Evolutionary conservation across 2,113 vertebrate genomes (phyloP).

Genomic region (Taurulus bubalis): DNA sequence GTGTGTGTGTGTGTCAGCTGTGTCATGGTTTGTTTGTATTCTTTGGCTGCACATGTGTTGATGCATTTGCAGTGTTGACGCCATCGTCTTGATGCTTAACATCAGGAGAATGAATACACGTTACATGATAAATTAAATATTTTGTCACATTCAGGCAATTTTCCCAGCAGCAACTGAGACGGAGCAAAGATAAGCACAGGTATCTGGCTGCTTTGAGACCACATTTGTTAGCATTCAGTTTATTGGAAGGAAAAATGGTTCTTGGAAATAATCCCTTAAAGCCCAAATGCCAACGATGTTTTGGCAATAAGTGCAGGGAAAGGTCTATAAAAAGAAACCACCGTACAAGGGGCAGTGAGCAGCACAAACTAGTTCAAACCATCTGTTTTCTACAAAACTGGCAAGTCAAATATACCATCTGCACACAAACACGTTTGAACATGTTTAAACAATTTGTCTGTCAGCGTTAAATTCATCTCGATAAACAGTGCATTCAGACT

Average conservation of each 20-base stretch:
- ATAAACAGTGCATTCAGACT: background rate
- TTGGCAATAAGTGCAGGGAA: slow-evolving; percentile 40
- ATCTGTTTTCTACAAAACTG: slow-evolving; percentile 37
- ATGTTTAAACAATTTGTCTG: background rate
- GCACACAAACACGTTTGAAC: background rate
- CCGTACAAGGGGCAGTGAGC: slow-evolving; percentile 4
- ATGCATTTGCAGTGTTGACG: background rate
- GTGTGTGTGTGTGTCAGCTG: background rate
- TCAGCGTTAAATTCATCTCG: background rate
- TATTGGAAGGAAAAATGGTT: slow-evolving; percentile 16
- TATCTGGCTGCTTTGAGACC: slow-evolving; percentile 1
- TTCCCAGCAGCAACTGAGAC: background rate
- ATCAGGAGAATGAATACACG: slow-evolving; percentile 1
- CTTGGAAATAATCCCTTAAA: slow-evolving; percentile 27
- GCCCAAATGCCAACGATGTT: slow-evolving; percentile 41
- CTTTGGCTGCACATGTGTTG: background rate
- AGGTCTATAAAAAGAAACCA: slow-evolving; percentile 47
- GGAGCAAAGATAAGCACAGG: slow-evolving; percentile 15
- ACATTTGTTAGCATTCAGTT: slow-evolving; percentile 36
- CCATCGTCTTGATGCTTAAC: background rate
- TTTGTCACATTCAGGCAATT: background rate
- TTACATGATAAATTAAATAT: background rate
- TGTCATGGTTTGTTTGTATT: background rate
- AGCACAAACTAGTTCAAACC: slow-evolving; percentile 31
- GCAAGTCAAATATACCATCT: slow-evolving; percentile 18